Base-by-base conservation (phyloP, 2,797 vertebrate genomes). In the Monodelphis domestica region DNA sequence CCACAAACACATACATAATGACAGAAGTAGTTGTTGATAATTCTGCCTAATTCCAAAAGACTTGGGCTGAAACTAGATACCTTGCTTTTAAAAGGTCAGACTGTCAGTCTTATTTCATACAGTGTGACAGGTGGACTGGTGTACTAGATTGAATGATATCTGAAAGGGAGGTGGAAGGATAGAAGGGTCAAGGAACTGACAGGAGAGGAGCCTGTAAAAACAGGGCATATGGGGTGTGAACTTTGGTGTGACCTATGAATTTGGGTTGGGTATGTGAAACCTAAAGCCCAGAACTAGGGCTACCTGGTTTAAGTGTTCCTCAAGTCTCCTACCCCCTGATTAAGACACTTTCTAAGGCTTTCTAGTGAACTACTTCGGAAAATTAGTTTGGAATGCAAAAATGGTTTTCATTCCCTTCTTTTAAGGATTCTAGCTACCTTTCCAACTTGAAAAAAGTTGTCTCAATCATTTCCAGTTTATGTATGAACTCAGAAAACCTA, bases 381-480 rank as follows among this genome's bases (percentile, higher is more conserved):
- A 84, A 84, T 84, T 84, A 45, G 7, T 45, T 78, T 78, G 70
- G n/a, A 93, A 89, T 33, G 52, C 57, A 50, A 78, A 95, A 45
- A 26, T 33, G 4, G 53, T 92, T 91, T 95, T 54, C 63, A 91
- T 91, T 90, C 38, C 92, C 45, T 92, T 54, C 53, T 50, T 54
- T 95, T 84, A 90, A 87, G 30, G 70, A 88, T 94, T 51, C 30
- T 87, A 90, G 57, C 91, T 95, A 55, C 4, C 53, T 95, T 95
- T 88, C 55, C 33, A 96, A 92, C 4, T 94, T 95, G 87, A 63
- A 94, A 96, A 95, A 33, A 88, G 3, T 89, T 59, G 87, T 94
- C 93, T 91, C 93, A 93, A 92, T 89, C 94, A 88, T 95, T 95
- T 93, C 14, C 54, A 90, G 5, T 89, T 53, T 57, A 17, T 53